Evolutionary conservation across 2,113 vertebrate species (phyloP).

Genomic region (Scalopus aquaticus): DNA sequence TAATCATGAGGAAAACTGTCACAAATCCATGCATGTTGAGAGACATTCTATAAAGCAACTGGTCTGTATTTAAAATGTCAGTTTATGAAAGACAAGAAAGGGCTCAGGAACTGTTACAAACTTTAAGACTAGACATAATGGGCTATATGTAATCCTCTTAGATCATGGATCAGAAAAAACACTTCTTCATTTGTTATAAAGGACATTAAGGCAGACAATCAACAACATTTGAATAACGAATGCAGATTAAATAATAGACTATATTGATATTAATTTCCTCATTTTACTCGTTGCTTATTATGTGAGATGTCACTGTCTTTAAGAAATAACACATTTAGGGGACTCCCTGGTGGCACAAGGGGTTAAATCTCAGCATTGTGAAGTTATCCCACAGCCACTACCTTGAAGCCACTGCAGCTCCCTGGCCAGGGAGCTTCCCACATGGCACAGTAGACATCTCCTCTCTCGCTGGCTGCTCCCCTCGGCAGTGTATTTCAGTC

Average conservation of each 20-base stretch:
- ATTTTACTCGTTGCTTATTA: background rate
- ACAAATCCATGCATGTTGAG: background rate
- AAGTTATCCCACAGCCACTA: too few relatives aligned
- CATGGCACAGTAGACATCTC: too few relatives aligned
- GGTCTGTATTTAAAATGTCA: background rate
- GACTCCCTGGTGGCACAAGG: too few relatives aligned
- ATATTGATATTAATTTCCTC: background rate
- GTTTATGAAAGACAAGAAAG: background rate
- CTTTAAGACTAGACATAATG: background rate
- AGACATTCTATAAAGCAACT: background rate
- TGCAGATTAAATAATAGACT: background rate
- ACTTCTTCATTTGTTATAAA: background rate
- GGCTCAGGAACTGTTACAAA: background rate
- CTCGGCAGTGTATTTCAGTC: too few relatives aligned
- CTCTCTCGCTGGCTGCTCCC: too few relatives aligned
- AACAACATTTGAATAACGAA: background rate
- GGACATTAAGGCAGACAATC: background rate
- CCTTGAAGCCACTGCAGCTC: too few relatives aligned
- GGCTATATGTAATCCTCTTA: background rate
- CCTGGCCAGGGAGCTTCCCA: too few relatives aligned
- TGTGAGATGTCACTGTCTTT: background rate
- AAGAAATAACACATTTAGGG: background rate
- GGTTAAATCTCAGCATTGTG: too few relatives aligned
- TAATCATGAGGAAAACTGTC: background rate
- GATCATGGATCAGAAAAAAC: background rate